Conservation (phyloP, 2,888 invertebrate species). For the Plebejus melissa region DNA sequence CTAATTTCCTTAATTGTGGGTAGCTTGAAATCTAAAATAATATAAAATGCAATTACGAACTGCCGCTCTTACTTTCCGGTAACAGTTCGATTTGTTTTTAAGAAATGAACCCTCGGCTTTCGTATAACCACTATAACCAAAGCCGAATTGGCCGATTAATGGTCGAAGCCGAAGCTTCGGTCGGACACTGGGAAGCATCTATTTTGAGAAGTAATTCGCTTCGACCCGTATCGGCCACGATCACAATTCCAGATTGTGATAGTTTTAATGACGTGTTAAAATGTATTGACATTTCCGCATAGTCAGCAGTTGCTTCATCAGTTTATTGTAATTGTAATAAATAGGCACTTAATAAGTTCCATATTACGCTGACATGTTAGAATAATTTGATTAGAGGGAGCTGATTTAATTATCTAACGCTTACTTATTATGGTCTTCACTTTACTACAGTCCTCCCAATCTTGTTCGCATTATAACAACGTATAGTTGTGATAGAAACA, state of each 20-base stretch:
- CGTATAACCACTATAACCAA: too few species aligned
- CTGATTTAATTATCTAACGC: too few species aligned
- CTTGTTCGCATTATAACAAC: background rate
- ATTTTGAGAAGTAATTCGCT: slow-evolving; percentile 24
- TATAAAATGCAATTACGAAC: too few species aligned
- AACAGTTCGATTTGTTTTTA: too few species aligned
- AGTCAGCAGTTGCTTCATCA: background rate
- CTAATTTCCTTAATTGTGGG: too few species aligned
- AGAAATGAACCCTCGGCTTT: too few species aligned
- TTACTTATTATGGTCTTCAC: background rate
- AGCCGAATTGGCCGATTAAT: too few species aligned
- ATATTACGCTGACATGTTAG: background rate
- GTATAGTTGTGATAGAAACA: background rate
- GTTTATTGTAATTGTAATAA: background rate
- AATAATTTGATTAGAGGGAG: too few species aligned
- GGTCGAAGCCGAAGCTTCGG: background rate
- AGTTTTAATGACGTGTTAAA: background rate
- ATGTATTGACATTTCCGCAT: background rate
- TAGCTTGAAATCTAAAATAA: too few species aligned
- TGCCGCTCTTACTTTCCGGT: too few species aligned
- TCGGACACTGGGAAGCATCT: slow-evolving; percentile 2
- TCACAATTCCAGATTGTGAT: background rate
- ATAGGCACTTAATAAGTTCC: background rate
- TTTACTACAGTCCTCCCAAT: background rate
- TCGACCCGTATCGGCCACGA: slow-evolving; percentile 12